Evolutionary conservation across 2,797 vertebrate genomes (phyloP), one percentile per base, ranked within the genome.

Genomic region (Parotocinclus haroldoi): DNA sequence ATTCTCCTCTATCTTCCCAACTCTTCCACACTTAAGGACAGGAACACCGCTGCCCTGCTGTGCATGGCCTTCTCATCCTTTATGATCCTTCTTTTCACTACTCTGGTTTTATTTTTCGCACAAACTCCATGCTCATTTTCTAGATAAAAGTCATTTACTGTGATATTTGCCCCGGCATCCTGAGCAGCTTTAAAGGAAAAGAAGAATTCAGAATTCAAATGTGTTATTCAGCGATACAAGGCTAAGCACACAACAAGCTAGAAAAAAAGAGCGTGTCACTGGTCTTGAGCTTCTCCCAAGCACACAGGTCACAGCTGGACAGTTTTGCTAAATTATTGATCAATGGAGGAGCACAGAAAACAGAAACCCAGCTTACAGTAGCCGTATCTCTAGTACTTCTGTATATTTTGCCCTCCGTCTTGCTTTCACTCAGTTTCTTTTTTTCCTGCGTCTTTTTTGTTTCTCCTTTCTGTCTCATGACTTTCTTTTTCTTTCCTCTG

Each of bases 311-410:
- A 90, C 84, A 86, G 85, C 87, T 82, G 80, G 82, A 86, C 82
- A 67, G 81, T 81, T 77, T 17, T 10, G 77, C 75, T 92, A 81
- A 91, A 91, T 91, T 88, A 92, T 89, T 89, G 86, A 92, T 91
- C 88, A 90, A 89, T 90, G 84, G 84, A 79, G 78, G 80, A 77
- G 81, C 81, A 84, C 80, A 79, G 81, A 88, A 90, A 90, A 89
- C 86, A 89, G 86, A 89, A 88, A 90, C 86, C 89, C 87, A 90
- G 88, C 84, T 91, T 88, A 90, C 87, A 88, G 89, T 85, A 88
- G 90, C 88, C 83, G 27, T 63, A 11, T 10, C 14, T 53, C 45
- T 18, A 12, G 19, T 85, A 83, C 84, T 85, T 81, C 38, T 51
- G 27, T 46, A 19, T 63, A 12, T 46, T 27, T 27, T 27, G 27